Conservation (phyloP, 2,888 invertebrate species). For the Ganaspis brasiliensis region DNA sequence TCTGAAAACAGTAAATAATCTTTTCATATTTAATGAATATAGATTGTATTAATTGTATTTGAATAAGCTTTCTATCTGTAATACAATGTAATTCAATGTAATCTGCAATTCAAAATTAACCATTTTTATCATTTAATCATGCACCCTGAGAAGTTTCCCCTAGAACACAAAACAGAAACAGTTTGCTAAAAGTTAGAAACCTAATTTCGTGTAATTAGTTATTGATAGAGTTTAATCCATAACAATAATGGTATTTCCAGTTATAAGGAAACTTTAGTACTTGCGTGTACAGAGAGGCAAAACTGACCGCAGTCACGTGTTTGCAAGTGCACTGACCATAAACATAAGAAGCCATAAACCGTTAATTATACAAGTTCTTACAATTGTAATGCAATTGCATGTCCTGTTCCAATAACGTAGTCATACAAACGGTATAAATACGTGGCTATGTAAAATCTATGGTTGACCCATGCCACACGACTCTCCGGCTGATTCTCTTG, state of each 20-base stretch:
- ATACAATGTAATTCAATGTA: no score
- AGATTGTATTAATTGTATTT: no score
- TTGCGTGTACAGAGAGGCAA: slow-evolving; percentile 24
- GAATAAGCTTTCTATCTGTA: no score
- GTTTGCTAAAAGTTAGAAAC: background rate
- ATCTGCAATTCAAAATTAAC: no score
- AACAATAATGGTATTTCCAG: background rate
- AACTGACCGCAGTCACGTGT: slow-evolving; percentile 30
- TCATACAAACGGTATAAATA: slow-evolving; percentile 23
- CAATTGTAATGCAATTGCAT: slow-evolving; percentile 35
- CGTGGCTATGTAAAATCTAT: slow-evolving; percentile 10
- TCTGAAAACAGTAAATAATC: no score
- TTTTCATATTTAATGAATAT: no score
- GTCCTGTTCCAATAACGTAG: background rate
- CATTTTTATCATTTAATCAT: no score
- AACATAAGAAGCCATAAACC: slow-evolving; percentile 36
- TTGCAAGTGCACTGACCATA: slow-evolving; percentile 38
- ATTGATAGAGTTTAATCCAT: slow-evolving; percentile 13
- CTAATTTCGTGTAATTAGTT: slow-evolving; percentile 18
- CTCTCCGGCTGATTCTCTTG: background rate
- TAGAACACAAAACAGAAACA: no score
- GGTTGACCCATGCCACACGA: background rate
- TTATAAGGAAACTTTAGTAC: slow-evolving; percentile 18
- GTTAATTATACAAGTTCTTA: slow-evolving; percentile 42
- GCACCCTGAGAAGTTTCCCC: no score